A percentile compares a stretch with the other conserved stretches of the same genome.
phyloP scores from a whole-genome alignment of 2,113 vertebrate species.

The Pelecanus crispus region DNA sequence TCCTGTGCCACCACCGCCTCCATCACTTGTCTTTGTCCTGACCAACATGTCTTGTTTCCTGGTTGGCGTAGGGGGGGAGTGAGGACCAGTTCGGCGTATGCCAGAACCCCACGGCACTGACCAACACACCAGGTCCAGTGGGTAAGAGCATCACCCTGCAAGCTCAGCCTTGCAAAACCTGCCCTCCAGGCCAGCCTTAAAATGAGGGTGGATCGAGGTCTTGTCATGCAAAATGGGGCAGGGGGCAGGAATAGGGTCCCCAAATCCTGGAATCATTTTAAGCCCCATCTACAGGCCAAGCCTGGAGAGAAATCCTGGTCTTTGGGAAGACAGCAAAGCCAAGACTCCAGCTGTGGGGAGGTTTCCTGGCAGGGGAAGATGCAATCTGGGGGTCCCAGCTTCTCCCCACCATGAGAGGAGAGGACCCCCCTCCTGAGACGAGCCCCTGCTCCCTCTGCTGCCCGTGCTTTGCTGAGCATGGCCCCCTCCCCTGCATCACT shows the following conservation, averaged over 20 bases:
- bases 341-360: too few relatives aligned
- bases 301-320: not conserved
- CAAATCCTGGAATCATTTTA: not conserved
- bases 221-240: not conserved
- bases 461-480: not conserved
- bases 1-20: not conserved
- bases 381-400: rapidly evolving
- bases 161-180: not conserved
- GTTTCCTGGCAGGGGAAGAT: not conserved
- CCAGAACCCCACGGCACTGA: not conserved
- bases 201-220: not conserved
- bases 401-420: rapidly evolving
- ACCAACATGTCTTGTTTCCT: not conserved
- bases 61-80: rapidly evolving
- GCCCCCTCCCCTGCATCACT: not conserved
- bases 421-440: not conserved
- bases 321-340: not conserved
- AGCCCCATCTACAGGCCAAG: too few relatives aligned
- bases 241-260: not conserved
- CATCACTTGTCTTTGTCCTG: not conserved
- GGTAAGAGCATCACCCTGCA: not conserved
- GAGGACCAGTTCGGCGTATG: not conserved
- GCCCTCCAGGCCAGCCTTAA: not conserved
- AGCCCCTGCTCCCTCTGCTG: not conserved
- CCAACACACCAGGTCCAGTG: not conserved